Base-by-base conservation (phyloP, 2,888 invertebrate genomes). In the Brassicogethes aeneus region DNA sequence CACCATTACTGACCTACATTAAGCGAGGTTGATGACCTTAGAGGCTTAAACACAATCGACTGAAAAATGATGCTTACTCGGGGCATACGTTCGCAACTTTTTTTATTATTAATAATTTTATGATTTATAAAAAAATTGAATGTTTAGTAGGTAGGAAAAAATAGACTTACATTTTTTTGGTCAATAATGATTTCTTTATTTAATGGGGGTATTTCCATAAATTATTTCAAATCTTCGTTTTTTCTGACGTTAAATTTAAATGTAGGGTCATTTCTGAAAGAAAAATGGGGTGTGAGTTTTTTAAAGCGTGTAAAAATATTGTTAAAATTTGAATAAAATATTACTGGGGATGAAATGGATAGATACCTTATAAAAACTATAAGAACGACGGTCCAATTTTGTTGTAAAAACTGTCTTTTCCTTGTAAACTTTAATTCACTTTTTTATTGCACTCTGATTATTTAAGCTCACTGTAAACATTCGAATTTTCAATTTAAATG, bases 1-100 rank as follows among this genome's bases (percentile, higher is more conserved):
- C 63, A 64, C 63, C 58, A 64, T 63, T 61, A 64, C 64, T 64
- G 64, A 64, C 64, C 64, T 64, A 64, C 63, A 64, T 64, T 64
- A 64, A 53, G 54, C 54, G 60, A 50, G 63, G 61, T 60, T 54
- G 55, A 56, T 57, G 62, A 62, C 59, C 64, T 60, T 53, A 49
- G 47, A 52, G 50, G 57, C 52, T 56, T 52, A 53, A 46, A 54
- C 51, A 59, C 55, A 55, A 59, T 56, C 56, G 58, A 57, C 55
- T 56, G 55, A 53, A 54, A 57, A 55, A 55, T 43, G 53, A 53
- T 50, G 50, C 51, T 46, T 36, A 13, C 16, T 34, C 2, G 15
- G 17, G 15, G 16, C 36, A 36, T 42, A 42, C 38, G 37, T 45
- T 44, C 37, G 40, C 45, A 40, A 41, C 37, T 16, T 44, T 43